Evolutionary conservation across 2,888 invertebrate species (phyloP).

Genomic region (Argyresthia goedartella): DNA sequence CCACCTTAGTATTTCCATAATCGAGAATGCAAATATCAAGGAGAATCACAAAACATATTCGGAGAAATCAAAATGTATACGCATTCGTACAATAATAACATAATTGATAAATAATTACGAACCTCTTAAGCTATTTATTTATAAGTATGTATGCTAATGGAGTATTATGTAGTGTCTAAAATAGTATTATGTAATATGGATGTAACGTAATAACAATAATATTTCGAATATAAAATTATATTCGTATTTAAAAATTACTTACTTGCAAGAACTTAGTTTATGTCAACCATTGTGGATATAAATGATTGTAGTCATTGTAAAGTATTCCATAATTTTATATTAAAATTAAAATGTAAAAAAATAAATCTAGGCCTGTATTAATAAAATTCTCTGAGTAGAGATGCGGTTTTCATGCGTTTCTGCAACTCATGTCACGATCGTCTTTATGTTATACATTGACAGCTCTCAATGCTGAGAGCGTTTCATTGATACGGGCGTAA

Average conservation of each 20-base stretch:
- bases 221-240: background rate
- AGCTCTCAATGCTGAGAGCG: no score
- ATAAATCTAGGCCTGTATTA: no score
- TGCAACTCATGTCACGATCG: no score
- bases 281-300: no score
- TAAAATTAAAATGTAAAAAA: background rate
- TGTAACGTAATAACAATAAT: conserved; percentile 18
- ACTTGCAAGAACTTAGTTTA: background rate
- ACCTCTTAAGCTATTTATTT: conserved; percentile 50
- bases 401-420: no score
- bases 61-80: conserved; percentile 57
- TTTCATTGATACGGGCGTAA: no score
- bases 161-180: conserved; percentile 33
- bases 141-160: conserved; percentile 40
- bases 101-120: conserved; percentile 25
- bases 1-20: no score
- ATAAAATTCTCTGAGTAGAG: no score
- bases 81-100: conserved; percentile 67
- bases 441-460: no score
- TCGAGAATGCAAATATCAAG: no score
- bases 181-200: conserved; percentile 20
- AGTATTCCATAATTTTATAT: background rate
- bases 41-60: conserved; percentile 46
- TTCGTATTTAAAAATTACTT: background rate
- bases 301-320: background rate